These are phyloP conservation scores for Psammodynastes pulverulentus DNA, from an alignment of 2,113 vertebrate species.

Conservation along the genomic window DNA sequence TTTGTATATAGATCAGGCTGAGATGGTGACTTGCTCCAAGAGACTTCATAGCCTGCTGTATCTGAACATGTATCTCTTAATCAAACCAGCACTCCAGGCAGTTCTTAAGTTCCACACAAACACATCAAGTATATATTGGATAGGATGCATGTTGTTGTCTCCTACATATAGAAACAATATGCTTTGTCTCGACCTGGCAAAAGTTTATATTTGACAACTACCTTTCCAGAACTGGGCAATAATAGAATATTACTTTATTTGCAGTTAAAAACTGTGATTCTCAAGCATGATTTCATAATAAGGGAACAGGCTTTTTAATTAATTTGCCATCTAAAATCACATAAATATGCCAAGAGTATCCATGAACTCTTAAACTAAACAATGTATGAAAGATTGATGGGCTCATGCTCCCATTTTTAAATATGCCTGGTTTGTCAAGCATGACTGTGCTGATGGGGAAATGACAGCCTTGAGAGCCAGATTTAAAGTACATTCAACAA, in stretches of 20 bases:
- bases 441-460: not conserved
- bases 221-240: not conserved
- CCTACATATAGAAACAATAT: not conserved
- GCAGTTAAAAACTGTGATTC: not conserved
- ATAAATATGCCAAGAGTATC: not conserved
- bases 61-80: not conserved
- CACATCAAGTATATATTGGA: not conserved
- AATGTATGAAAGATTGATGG: not conserved
- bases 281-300: fast-evolving
- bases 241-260: fast-evolving
- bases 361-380: not conserved
- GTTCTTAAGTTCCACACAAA: not conserved
- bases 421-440: fast-evolving
- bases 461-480: not conserved
- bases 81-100: not conserved
- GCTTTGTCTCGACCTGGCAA: fast-evolving
- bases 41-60: not conserved
- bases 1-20: not conserved
- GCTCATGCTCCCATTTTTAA: fast-evolving
- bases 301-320: not conserved
- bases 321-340: fast-evolving
- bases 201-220: fast-evolving
- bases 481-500: not conserved
- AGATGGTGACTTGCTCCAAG: not conserved
- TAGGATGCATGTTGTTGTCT: not conserved